Evolutionary conservation across 2,797 vertebrate genomes (phyloP).

Genomic region (Cyclopterus lumpus): DNA sequence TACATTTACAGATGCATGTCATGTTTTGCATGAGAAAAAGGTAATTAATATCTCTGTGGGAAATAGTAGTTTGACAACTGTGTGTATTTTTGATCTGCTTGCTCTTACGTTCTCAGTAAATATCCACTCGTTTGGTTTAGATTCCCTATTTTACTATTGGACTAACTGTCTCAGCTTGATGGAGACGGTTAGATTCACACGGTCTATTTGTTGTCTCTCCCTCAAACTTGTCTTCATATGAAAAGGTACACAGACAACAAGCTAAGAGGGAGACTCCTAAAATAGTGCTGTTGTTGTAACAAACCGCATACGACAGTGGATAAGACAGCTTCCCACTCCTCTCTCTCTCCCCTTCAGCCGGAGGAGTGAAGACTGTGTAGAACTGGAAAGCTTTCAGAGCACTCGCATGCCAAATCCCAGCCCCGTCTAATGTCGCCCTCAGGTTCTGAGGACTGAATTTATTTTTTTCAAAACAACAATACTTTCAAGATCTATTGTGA

Average conservation of each 20-base stretch:
- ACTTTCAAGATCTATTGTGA: slow-evolving; percentile 6
- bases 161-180: neutral
- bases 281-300: slow-evolving; percentile 32
- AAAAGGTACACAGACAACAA: slow-evolving; percentile 11
- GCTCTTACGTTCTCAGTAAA: neutral
- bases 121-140: neutral
- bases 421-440: slow-evolving; percentile 9
- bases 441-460: slow-evolving; percentile 10
- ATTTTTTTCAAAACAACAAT: slow-evolving; percentile 30
- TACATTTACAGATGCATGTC: neutral
- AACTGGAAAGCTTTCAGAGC: slow-evolving; percentile 10
- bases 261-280: slow-evolving; percentile 14
- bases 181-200: neutral
- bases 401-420: slow-evolving; percentile 6
- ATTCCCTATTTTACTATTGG: neutral
- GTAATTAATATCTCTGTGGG: neutral
- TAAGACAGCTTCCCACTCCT: slow-evolving; percentile 43
- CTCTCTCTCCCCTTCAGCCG: slow-evolving; percentile 23
- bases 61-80: too few relatives aligned
- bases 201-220: neutral
- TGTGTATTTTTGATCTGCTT: neutral
- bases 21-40: neutral
- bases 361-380: slow-evolving; percentile 16
- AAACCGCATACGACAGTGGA: slow-evolving; percentile 41
- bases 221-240: slow-evolving; percentile 1